Percentiles rank a stretch among this genome's conserved stretches.
Evolutionary conservation across 2,113 vertebrate genomes (phyloP).

Genomic region (Vulpes vulpes): DNA sequence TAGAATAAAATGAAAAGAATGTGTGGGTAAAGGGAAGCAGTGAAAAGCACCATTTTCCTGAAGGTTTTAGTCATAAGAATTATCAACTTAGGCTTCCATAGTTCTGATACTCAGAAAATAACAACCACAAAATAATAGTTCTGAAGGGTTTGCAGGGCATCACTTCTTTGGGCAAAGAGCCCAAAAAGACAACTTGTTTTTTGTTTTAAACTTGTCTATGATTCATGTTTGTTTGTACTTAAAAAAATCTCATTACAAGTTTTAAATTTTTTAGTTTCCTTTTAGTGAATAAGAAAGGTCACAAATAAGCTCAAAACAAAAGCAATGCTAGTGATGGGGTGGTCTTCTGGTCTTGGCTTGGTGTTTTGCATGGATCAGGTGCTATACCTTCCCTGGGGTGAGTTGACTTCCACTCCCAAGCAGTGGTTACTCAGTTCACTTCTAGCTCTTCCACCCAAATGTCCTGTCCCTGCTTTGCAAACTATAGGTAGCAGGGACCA

Average conservation of each 20-base stretch:
- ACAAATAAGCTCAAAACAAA: not conserved
- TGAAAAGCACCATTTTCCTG: conserved; percentile 77
- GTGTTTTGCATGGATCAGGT: accelerated
- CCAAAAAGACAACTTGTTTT: not conserved
- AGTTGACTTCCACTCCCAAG: too few relatives aligned
- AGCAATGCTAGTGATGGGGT: not conserved
- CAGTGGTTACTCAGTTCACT: not conserved
- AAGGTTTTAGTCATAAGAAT: conserved; percentile 68
- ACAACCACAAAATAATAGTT: not conserved
- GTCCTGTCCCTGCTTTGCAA: not conserved
- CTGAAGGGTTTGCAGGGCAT: not conserved
- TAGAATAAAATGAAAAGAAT: conserved; percentile 89
- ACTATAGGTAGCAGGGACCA: not conserved
- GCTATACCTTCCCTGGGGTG: accelerated
- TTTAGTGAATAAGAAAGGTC: not conserved
- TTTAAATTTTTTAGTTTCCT: not conserved
- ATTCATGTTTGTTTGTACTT: not conserved
- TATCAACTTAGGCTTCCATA: conserved; percentile 74
- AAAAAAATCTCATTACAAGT: not conserved
- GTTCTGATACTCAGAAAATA: conserved; percentile 61
- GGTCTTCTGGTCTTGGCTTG: not conserved
- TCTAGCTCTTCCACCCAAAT: not conserved
- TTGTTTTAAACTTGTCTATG: not conserved
- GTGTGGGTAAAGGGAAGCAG: conserved; percentile 78
- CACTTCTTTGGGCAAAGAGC: not conserved